Conservation (phyloP, 2,888 invertebrate genomes). For the Zhengitettix transpicula region DNA sequence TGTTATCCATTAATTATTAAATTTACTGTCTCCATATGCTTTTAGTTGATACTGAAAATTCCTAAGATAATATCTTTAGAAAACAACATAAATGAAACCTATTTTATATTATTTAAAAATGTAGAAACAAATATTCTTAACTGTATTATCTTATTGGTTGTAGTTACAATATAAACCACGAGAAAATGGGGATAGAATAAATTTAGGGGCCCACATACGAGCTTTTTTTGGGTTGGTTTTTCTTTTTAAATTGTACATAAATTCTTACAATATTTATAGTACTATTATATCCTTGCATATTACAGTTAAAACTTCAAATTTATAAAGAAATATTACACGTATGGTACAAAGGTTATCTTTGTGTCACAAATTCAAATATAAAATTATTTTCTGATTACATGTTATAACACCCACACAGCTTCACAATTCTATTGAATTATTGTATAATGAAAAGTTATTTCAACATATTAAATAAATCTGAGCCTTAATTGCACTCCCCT, state of each 20-base stretch:
- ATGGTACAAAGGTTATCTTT: not conserved
- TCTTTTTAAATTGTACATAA: not conserved
- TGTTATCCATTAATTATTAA: not conserved
- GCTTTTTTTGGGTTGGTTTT: not conserved
- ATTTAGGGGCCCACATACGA: slow-evolving; percentile 8
- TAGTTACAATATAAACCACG: slow-evolving; percentile 1
- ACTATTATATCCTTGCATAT: not conserved
- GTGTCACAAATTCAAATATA: not conserved
- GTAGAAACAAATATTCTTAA: slow-evolving; percentile 3
- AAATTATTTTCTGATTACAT: not conserved
- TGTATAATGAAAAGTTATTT: no score
- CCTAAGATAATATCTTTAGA: slow-evolving; percentile 10
- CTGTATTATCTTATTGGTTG: not conserved
- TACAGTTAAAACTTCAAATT: not conserved
- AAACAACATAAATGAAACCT: slow-evolving; percentile 9
- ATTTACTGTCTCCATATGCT: slow-evolving; percentile 11
- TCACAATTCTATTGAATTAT: no score
- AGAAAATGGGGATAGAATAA: slow-evolving; percentile 2
- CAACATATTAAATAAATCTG: no score
- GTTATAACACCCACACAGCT: not conserved
- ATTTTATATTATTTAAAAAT: slow-evolving; percentile 7
- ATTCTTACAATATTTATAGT: not conserved
- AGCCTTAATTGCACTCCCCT: no score
- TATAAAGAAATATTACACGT: not conserved
- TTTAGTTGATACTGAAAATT: slow-evolving; percentile 7